Evolutionary conservation across 2,888 invertebrate genomes (phyloP), one percentile per base, ranked within the genome.

Genomic region (Mallateleia sp.): DNA sequence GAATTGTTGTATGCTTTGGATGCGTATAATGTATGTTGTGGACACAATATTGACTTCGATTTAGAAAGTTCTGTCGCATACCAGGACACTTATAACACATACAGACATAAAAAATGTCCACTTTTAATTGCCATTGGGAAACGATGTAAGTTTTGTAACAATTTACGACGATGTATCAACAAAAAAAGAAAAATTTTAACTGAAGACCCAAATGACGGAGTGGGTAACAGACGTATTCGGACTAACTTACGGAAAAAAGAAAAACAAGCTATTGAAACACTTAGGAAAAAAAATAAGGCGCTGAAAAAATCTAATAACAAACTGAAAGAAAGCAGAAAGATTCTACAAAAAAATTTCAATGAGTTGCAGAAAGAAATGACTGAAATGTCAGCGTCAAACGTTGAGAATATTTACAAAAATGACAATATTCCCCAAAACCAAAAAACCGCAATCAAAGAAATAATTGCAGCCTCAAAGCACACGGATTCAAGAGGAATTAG

Each of bases 41-140:
- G 54, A 24, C 25, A 25, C 15, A n/a, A 54, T 11, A 54, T 25
- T 25, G 54, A 25, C 25, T 25, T 54, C 11, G 54, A 54, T 25
- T 22, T 24, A 6, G 14, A 25, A 20, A 54, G 24, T 25, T n/a
- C 22, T 15, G 28, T 28, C 1, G 2, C 32, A 32, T 56, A 56
- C 14, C 14, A 28, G 32, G 56, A 56, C 32, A 28, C 8, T 22
- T 56, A 56, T 32, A 28, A 56, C 3, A 56, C 56, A 8, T 32
- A 20, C 32, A 56, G 56, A 56, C 32, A 56, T 56, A 22, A 28
- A 15, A 32, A 56, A 28, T 56, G 56, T 28, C 32, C 56, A n/a
- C 4, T 56, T 11, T 14, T 56, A 11, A 56, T 56, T 15, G n/a
- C 4, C 15, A 56, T 56, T 56, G 56, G 56, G 5, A 28, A n/a